Evolutionary conservation across 2,113 vertebrate species (phyloP).

Genomic region (Maylandia zebra): DNA sequence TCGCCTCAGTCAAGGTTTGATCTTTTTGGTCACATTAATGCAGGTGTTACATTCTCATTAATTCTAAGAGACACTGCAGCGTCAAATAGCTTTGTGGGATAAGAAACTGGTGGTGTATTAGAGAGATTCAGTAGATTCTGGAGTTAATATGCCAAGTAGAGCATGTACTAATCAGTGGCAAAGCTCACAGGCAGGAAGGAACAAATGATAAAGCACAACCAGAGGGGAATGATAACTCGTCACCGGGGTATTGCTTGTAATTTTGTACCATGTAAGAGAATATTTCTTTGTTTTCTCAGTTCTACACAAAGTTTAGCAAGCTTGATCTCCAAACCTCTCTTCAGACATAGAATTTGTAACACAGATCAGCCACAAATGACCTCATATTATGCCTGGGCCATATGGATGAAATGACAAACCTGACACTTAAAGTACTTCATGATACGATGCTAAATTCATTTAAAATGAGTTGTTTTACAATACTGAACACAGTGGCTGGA

Average conservation of each 20-base stretch:
- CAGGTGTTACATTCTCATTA: slow-evolving; percentile 2
- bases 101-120: slow-evolving; percentile 9
- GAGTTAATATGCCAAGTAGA: slow-evolving; percentile 50
- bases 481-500: neutral
- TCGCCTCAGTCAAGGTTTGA: neutral
- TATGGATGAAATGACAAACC: neutral
- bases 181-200: slow-evolving; percentile 23
- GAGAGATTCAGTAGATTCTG: slow-evolving; percentile 20
- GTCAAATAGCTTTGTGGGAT: slow-evolving; percentile 18
- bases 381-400: neutral
- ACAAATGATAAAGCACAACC: slow-evolving; percentile 24
- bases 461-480: neutral
- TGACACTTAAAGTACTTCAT: neutral
- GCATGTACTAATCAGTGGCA: slow-evolving; percentile 35
- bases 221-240: neutral
- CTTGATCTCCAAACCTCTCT: neutral
- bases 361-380: no score
- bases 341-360: neutral
- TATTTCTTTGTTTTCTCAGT: neutral
- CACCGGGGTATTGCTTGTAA: neutral
- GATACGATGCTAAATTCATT: neutral
- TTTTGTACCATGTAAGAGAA: neutral
- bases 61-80: neutral
- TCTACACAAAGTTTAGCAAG: neutral
- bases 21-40: neutral